Evolutionary conservation across 2,113 vertebrate species (phyloP).

Genomic region (Morone saxatilis): DNA sequence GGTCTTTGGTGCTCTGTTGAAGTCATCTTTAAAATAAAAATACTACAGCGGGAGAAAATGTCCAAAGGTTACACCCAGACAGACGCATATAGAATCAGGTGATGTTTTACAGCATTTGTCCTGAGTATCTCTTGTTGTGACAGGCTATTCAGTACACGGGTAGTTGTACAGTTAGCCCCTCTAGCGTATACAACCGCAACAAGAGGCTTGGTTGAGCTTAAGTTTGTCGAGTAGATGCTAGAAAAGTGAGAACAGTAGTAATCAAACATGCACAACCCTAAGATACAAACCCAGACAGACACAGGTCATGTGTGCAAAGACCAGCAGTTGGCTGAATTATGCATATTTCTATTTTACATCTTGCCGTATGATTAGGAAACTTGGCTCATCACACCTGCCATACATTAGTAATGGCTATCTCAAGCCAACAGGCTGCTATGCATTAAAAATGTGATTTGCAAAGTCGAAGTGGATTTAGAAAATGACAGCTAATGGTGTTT

Average conservation of each 20-base stretch:
- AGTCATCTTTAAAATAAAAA: conserved; percentile 29
- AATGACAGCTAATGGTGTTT: conserved; percentile 50
- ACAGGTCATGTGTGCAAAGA: conserved; percentile 27
- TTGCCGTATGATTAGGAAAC: conserved; percentile 21
- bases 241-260: conserved; percentile 13
- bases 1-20: conserved; percentile 5
- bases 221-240: conserved; percentile 26
- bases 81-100: neutral
- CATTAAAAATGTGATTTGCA: conserved; percentile 24
- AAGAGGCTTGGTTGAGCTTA: conserved; percentile 28
- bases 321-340: conserved; percentile 65
- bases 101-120: neutral
- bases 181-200: conserved; percentile 3
- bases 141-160: neutral
- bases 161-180: neutral
- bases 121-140: conserved; percentile 6
- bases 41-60: conserved; percentile 16
- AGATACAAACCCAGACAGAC: conserved; percentile 34
- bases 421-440: conserved; percentile 24
- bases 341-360: conserved; percentile 66
- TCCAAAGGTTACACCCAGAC: neutral
- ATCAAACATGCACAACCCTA: conserved; percentile 58
- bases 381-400: conserved; percentile 45
- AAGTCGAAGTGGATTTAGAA: conserved; percentile 35
- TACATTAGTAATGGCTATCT: conserved; percentile 62